A percentile compares a stretch with the other conserved stretches of the same genome.
Conservation (phyloP, 2,888 invertebrate genomes). For the Tribolium freemani region DNA sequence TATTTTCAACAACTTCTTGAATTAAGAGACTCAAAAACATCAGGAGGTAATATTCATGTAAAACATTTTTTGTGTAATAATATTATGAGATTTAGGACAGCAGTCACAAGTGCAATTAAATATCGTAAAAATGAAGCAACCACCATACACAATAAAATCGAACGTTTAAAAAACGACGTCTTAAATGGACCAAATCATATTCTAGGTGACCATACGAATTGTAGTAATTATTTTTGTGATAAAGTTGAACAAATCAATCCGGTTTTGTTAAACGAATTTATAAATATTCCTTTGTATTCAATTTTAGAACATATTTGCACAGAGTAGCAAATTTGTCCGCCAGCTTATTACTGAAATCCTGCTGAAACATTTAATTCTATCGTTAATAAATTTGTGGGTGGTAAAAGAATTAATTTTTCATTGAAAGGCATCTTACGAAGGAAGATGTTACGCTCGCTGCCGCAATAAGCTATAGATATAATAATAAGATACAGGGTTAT, state of each 20-base stretch:
- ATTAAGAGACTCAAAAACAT: background rate
- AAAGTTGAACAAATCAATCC: background rate
- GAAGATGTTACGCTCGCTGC: background rate
- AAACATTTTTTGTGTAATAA: background rate
- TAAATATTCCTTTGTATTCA: background rate
- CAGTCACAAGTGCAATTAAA: background rate
- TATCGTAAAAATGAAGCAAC: background rate
- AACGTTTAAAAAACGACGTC: constrained; percentile 34
- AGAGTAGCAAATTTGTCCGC: background rate
- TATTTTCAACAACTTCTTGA: no score
- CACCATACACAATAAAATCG: background rate
- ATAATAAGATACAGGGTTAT: background rate
- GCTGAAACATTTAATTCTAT: constrained; percentile 29
- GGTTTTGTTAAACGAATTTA: background rate
- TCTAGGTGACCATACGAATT: background rate
- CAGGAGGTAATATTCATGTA: background rate
- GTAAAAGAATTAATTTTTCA: constrained; percentile 59
- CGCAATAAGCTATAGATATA: background rate
- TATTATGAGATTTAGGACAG: background rate
- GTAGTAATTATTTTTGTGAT: background rate
- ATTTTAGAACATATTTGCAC: background rate
- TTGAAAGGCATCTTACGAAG: background rate
- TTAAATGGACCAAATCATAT: background rate
- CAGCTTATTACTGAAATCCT: constrained; percentile 38
- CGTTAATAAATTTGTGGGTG: constrained; percentile 58